Base-by-base conservation (phyloP, 2,888 invertebrate species). In the Lymantria monacha region DNA sequence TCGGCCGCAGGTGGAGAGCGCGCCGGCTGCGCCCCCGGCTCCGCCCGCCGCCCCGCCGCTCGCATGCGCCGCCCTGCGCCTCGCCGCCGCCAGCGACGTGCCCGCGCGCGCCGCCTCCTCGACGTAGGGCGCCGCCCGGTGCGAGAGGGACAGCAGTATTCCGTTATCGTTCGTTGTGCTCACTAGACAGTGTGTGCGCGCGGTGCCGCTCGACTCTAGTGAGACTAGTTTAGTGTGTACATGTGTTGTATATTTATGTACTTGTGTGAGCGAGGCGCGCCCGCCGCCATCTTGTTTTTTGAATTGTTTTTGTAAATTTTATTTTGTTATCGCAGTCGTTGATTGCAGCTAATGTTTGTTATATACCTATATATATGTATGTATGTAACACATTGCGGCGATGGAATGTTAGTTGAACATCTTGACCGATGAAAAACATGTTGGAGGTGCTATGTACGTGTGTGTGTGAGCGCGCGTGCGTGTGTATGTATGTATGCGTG, bases 11-110 rank as follows among this genome's bases (percentile, higher is more conserved):
- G 57, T 62, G 59, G 66, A 64, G 49, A 57, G 51, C 42, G 22
- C 22, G 22, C 33, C 33, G 9, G 92, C 92, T 70, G 93, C 74
- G 75, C 93, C 57, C 42, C 92, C 92, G 15, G 48, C 93, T 74
- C 93, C 56, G 42, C 92, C 36, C 88, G 92, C 42, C 59, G 43
- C 66, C 40, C 69, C 74, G 40, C 72, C 82, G 51, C 78, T 79
- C 13, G 78, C 78, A 30, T 74, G 76, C 74, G 79, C 86, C 36
- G 83, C 86, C 70, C 77, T 84, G 70, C 83, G 85, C 15, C 79
- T 85, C 31, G 83, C 84, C 52, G 82, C 83, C 64, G 82, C 83
- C 33, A 22, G 22, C 53, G 70, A 71, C 58, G 67, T 62, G 57
- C 65, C 69, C 37, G 45, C 61, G 58, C 52, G 46, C 48, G 38